Base-by-base conservation (phyloP, 2,888 invertebrate species). In the Eledona agricola region DNA sequence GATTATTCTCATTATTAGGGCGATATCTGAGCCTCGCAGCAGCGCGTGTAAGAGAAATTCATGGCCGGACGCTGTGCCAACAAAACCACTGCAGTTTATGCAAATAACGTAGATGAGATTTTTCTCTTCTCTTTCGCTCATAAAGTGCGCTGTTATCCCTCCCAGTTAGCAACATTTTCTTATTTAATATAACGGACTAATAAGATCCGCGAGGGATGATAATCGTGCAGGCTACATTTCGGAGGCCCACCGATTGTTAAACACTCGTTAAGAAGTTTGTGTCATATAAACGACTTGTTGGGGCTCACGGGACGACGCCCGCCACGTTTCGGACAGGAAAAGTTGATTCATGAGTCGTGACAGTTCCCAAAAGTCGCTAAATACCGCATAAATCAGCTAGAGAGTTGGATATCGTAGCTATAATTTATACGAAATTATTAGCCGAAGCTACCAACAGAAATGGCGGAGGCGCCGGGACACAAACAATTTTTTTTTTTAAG, bases 51-150 rank as follows among this genome's bases (percentile, higher is more conserved):
- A 62, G 64, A 63, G 63, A 66, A 69, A 71, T 71, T 70, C 67
- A 69, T 63, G 58, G 58, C 66, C 64, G 63, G 58, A 58, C 60
- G 58, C 55, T 58, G 37, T 56, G 59, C 62, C 58, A 65, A 69
- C 65, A 65, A 65, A 69, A 68, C 66, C 66, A 65, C 64, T 73
- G 73, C 74, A 74, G 72, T 77, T 77, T 77, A 77, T 77, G 76
- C 75, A 77, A 77, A 77, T 76, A 76, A 76, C 74, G 73, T 73
- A 75, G 76, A 76, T 76, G 75, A 74, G 75, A 73, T 75, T 76
- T 75, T 75, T 75, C 73, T 72, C 72, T 73, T 71, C 69, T 71
- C 66, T 66, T 61, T 63, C 63, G 67, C 70, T 65, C 68, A 71
- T 74, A 74, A 74, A 75, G 63, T 73, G 67, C 60, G 70, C 71